These are phyloP conservation scores for Tympanuchus pallidicinctus DNA, from an alignment of 2,113 vertebrate species.

Conservation along the genomic window DNA sequence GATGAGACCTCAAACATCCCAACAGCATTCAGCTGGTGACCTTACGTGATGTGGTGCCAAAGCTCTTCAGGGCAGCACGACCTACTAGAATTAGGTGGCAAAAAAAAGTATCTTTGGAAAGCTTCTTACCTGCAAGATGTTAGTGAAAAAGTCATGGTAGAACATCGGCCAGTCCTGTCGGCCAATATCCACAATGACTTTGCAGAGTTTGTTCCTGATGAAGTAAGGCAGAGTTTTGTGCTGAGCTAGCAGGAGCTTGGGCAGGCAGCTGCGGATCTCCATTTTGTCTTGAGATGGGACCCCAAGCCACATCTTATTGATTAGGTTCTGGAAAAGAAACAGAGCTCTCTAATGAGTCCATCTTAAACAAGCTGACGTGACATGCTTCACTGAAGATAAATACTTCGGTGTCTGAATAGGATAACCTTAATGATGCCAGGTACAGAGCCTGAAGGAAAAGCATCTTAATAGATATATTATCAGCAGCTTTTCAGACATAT, in stretches of 20 bases:
- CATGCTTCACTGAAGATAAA: rapidly evolving
- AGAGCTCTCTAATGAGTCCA: not conserved
- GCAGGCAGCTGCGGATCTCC: constrained; percentile 96
- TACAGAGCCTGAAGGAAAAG: not conserved
- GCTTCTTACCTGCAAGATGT: constrained; percentile 91
- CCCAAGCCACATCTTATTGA: constrained; percentile 99
- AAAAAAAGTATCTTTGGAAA: not conserved
- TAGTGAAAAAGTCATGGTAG: constrained; percentile 99
- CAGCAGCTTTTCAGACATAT: not conserved
- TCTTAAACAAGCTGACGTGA: not conserved
- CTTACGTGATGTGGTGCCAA: rapidly evolving
- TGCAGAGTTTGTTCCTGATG: constrained; percentile 97
- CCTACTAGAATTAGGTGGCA: not conserved
- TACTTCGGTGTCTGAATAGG: not conserved
- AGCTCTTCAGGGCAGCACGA: not conserved
- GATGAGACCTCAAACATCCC: not conserved
- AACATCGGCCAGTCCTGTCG: constrained; percentile 99
- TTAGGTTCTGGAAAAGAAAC: constrained; percentile 87
- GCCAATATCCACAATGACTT: constrained; percentile 98
- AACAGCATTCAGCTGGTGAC: not conserved
- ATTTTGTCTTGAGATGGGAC: constrained; percentile 96
- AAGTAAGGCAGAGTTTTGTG: constrained; percentile 96
- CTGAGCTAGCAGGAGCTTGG: constrained; percentile 94
- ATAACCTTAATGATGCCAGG: not conserved
- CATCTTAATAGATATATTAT: not conserved